Conservation (phyloP, 2,113 vertebrate species). For the Nycticorax nycticorax region DNA sequence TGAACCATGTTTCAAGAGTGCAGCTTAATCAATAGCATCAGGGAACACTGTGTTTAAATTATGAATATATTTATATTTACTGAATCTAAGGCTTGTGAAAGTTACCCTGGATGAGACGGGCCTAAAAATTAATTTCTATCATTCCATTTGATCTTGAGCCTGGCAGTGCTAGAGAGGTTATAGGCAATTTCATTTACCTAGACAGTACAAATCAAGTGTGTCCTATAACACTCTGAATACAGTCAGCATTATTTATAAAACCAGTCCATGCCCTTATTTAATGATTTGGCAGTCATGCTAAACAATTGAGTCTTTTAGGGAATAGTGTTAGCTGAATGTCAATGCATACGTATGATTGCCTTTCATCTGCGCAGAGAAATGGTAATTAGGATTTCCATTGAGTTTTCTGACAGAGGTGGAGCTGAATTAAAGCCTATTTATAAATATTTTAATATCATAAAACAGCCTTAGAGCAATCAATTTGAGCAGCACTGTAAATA, state of each 20-base stretch:
- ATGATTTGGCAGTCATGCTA: constrained; percentile 45
- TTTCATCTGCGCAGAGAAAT: constrained; percentile 63
- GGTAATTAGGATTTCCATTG: constrained; percentile 66
- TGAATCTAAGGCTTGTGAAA: not conserved
- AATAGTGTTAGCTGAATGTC: constrained; percentile 62
- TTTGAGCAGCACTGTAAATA: constrained; percentile 67
- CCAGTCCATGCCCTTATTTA: constrained; percentile 41
- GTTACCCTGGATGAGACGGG: not conserved
- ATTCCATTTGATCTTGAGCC: not conserved
- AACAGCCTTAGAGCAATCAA: constrained; percentile 52
- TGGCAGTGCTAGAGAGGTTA: not conserved
- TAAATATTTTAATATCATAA: constrained; percentile 72
- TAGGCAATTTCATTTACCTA: not conserved
- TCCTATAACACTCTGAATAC: not conserved
- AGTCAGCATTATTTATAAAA: constrained; percentile 47
- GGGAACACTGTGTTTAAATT: not conserved
- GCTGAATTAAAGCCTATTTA: constrained; percentile 73
- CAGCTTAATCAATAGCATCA: not conserved
- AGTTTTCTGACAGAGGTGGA: constrained; percentile 46
- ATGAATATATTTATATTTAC: not conserved
- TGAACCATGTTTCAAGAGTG: not conserved
- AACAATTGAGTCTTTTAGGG: constrained; percentile 58
- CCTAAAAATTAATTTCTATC: not conserved
- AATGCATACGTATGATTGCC: constrained; percentile 60
- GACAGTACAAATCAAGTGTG: not conserved